Conservation (phyloP, 2,888 invertebrate species). For the Emmelina monodactyla region DNA sequence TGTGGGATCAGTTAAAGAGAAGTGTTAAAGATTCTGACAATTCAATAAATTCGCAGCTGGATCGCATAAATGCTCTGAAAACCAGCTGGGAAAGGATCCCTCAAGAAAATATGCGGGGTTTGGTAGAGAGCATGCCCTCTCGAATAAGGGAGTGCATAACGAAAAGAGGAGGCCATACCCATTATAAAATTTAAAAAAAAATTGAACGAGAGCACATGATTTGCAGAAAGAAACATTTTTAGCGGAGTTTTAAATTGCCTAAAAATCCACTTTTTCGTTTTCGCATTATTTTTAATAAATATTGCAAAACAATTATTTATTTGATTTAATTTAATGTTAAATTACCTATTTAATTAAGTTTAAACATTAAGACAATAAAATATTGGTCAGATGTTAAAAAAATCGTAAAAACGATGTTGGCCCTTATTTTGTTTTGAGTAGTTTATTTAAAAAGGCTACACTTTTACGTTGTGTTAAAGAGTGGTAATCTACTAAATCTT, state of each 20-base stretch:
- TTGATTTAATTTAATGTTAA: not conserved
- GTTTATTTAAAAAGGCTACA: no score
- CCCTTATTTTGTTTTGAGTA: no score
- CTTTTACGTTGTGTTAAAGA: no score
- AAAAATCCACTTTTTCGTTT: not conserved
- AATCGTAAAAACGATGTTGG: no score
- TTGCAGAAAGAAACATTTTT: not conserved
- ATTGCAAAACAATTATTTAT: not conserved
- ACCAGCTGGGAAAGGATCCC: constrained; percentile 5
- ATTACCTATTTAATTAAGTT: constrained; percentile 1
- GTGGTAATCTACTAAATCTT: no score
- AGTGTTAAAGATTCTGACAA: no score
- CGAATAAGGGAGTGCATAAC: constrained; percentile 7
- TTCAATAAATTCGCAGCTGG: not conserved
- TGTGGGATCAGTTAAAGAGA: constrained; percentile 9
- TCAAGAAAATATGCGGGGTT: constrained; percentile 5
- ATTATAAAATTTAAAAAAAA: not conserved
- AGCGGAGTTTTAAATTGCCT: not conserved
- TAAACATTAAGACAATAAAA: not conserved
- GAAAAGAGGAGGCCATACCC: not conserved
- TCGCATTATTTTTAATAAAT: not conserved
- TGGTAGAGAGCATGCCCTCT: not conserved
- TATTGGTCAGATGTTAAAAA: not conserved
- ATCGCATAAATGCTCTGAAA: constrained; percentile 2
- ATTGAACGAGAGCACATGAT: not conserved